Conservation (phyloP, 2,113 vertebrate species). For the Redunca redunca region DNA sequence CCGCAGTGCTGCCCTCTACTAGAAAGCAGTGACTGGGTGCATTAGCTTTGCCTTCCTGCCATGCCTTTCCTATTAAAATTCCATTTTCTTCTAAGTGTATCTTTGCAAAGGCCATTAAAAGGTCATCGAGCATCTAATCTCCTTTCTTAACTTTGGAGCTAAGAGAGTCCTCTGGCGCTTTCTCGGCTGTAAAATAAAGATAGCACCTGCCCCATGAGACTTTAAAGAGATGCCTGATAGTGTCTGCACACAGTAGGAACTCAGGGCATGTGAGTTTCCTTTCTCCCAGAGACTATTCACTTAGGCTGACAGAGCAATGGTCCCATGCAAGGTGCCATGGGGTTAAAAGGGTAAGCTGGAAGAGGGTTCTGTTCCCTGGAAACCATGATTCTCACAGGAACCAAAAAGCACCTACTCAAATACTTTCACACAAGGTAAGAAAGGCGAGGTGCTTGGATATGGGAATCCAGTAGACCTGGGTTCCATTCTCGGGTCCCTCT, state of each 20-base stretch:
- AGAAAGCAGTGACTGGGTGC: background rate
- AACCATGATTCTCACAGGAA: background rate
- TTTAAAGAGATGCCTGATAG: background rate
- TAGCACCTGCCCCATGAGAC: background rate
- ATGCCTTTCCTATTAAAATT: slow-evolving; percentile 64
- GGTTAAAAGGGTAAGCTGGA: background rate
- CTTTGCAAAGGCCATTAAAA: slow-evolving; percentile 72
- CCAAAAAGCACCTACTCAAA: background rate
- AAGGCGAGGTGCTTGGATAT: background rate
- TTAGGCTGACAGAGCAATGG: background rate
- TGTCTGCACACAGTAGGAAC: slow-evolving; percentile 41
- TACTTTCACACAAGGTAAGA: background rate
- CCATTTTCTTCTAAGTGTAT: slow-evolving; percentile 66
- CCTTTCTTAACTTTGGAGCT: slow-evolving; percentile 56
- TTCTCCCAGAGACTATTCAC: background rate
- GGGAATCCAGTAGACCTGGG: background rate
- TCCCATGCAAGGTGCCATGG: accelerated
- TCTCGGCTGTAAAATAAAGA: slow-evolving; percentile 49
- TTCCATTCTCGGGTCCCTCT: background rate
- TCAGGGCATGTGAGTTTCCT: background rate
- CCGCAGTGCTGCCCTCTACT: background rate
- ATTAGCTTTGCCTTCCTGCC: slow-evolving; percentile 34
- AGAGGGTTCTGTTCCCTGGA: background rate
- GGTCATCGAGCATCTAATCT: slow-evolving; percentile 67
- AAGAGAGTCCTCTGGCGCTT: slow-evolving; percentile 11